A percentile compares a stretch with the other conserved stretches of the same genome.
phyloP scores from a whole-genome alignment of 2,797 vertebrate species.

The Malurus splendens region DNA sequence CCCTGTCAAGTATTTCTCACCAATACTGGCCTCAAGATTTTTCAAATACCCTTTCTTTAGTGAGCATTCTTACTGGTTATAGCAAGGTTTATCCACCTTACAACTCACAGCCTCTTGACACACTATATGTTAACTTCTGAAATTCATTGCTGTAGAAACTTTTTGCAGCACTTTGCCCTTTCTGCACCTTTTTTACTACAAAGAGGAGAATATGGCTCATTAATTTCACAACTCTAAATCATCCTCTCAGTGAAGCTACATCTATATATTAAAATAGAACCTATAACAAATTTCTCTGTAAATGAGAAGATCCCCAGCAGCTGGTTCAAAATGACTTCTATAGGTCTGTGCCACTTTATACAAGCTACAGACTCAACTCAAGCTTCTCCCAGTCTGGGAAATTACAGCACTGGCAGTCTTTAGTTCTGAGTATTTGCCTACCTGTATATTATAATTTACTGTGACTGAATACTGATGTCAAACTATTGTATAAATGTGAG shows the following conservation, averaged over 20 bases:
- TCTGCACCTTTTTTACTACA: constrained; percentile 12
- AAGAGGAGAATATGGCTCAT: background rate
- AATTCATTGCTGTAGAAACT: background rate
- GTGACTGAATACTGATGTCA: background rate
- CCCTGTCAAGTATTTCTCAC: background rate
- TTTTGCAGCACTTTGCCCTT: background rate
- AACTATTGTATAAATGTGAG: background rate
- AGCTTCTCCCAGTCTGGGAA: background rate
- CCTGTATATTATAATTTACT: background rate
- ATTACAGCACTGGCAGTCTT: background rate
- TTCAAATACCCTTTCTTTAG: background rate
- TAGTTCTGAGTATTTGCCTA: constrained; percentile 7
- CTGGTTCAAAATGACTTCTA: background rate
- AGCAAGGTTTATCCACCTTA: background rate
- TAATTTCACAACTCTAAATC: constrained; percentile 13
- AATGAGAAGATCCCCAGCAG: background rate
- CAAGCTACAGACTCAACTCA: background rate
- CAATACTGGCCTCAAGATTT: background rate
- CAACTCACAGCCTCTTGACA: background rate
- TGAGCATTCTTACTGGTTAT: background rate
- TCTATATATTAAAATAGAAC: constrained; percentile 1
- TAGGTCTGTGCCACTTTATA: background rate
- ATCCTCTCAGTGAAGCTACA: background rate
- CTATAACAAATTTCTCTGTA: background rate
- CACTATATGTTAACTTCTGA: background rate